These are phyloP conservation scores for Tachycineta bicolor DNA, from an alignment of 2,113 vertebrate species.

Conservation along the genomic window DNA sequence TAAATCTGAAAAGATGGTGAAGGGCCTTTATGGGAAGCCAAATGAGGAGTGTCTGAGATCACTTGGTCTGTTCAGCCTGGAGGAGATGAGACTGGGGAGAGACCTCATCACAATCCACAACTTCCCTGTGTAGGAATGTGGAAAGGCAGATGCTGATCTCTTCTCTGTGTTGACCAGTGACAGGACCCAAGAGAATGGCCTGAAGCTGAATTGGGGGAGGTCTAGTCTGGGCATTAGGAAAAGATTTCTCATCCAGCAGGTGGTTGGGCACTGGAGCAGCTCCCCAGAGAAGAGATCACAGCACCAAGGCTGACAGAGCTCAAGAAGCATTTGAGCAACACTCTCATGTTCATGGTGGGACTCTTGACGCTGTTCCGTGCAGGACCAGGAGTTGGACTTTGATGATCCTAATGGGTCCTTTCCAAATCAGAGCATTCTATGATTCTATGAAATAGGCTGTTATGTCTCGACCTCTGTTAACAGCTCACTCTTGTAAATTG, in stretches of 20 bases:
- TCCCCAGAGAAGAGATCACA: not conserved
- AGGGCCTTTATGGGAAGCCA: not conserved
- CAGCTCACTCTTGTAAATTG: not conserved
- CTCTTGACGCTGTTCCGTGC: not conserved
- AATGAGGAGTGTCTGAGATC: not conserved
- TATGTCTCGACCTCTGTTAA: not conserved
- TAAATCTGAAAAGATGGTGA: not conserved
- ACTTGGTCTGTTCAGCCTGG: not conserved
- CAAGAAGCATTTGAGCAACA: not conserved
- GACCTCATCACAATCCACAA: not conserved
- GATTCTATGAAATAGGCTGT: not conserved
- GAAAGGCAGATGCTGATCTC: not conserved
- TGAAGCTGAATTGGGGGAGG: not conserved
- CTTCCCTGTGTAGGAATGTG: rapidly evolving
- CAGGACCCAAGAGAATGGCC: not conserved
- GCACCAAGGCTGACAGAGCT: not conserved
- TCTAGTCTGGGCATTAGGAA: not conserved
- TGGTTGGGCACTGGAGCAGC: not conserved
- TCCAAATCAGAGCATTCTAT: not conserved
- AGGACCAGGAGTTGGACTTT: not conserved
- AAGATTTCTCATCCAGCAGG: not conserved
- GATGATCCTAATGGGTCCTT: not conserved
- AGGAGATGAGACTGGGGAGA: not conserved
- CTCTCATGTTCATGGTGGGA: not conserved
- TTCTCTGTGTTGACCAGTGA: not conserved